Evolutionary conservation across 1,140 invertebrate genomes (phyloP).

Genomic region (Acromyrmex charruanus): DNA sequence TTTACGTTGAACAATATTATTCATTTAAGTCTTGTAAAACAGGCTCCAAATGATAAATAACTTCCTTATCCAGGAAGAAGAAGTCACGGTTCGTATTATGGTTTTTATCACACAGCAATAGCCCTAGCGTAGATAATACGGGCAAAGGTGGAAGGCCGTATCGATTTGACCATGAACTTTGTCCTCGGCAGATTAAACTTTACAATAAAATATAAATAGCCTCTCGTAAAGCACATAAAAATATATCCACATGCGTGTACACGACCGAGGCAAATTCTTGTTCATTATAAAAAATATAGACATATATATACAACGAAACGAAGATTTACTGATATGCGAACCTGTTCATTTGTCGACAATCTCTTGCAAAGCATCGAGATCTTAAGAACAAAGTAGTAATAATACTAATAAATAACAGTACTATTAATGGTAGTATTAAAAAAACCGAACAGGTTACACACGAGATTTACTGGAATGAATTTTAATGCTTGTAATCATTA

Average conservation of each 20-base stretch:
- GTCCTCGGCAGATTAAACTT: constrained; percentile 73
- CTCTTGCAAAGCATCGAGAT: background rate
- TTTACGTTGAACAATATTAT: background rate
- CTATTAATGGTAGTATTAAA: background rate
- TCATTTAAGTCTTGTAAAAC: background rate
- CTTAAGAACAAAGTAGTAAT: background rate
- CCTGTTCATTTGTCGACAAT: background rate
- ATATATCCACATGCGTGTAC: constrained; percentile 7
- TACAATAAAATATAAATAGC: constrained; percentile 77
- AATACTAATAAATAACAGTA: background rate
- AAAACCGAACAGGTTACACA: background rate
- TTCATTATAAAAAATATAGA: background rate
- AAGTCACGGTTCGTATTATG: constrained; percentile 60
- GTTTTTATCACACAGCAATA: constrained; percentile 48
- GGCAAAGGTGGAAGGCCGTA: constrained; percentile 79
- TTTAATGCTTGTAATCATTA: background rate
- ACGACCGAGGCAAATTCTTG: constrained; percentile 20
- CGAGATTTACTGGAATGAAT: background rate
- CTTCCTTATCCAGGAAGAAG: background rate
- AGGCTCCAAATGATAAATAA: background rate
- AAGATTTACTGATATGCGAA: background rate
- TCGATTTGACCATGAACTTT: constrained; percentile 86
- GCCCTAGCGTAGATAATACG: constrained; percentile 50
- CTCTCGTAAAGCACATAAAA: constrained; percentile 31
- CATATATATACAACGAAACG: background rate